Conservation (phyloP, 2,113 vertebrate species). For the Apteryx owenii region DNA sequence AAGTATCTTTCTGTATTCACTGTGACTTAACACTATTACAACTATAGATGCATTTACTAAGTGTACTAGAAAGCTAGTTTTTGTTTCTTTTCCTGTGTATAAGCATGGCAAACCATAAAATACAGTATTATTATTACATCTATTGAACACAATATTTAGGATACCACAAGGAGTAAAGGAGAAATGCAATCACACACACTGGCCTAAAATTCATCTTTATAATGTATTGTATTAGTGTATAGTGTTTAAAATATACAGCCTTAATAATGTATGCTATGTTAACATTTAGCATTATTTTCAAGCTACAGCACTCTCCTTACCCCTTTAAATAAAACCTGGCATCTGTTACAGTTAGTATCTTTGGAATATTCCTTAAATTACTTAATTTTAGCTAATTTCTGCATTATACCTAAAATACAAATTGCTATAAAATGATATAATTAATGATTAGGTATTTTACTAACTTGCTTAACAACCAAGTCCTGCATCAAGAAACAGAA, state of each 20-base stretch:
- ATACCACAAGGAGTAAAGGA: not conserved
- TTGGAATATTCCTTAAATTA: not conserved
- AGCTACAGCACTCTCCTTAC: not conserved
- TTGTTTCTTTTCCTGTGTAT: not conserved
- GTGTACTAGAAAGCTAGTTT: not conserved
- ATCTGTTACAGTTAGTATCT: not conserved
- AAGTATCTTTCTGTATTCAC: not conserved
- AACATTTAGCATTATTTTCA: not conserved
- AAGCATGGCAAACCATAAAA: not conserved
- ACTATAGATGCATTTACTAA: not conserved
- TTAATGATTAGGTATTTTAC: not conserved
- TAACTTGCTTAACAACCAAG: not conserved
- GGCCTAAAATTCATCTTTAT: slow-evolving; percentile 33
- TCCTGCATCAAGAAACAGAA: not conserved
- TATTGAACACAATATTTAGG: slow-evolving; percentile 10
- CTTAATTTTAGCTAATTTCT: slow-evolving; percentile 23
- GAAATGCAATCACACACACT: not conserved
- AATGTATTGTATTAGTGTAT: not conserved
- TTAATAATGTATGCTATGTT: not conserved
- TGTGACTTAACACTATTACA: not conserved
- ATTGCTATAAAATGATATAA: not conserved
- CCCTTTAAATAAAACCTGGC: not conserved
- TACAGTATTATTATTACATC: not conserved
- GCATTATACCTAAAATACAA: not conserved
- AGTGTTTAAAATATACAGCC: not conserved